Evolutionary conservation across 2,888 invertebrate species (phyloP).

Genomic region (Drosophila helvetica): DNA sequence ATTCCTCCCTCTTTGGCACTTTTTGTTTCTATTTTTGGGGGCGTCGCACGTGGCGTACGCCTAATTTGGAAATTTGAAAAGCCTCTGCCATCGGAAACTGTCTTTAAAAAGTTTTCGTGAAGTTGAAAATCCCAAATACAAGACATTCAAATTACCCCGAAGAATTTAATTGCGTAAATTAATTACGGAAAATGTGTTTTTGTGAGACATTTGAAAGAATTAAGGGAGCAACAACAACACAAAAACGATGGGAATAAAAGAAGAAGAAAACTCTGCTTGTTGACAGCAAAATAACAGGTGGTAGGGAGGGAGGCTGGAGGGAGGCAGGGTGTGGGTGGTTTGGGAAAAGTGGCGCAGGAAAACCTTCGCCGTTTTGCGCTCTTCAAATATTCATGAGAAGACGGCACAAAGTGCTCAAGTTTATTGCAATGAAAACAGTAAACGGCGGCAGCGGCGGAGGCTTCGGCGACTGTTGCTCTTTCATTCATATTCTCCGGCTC

Average conservation of each 20-base stretch:
- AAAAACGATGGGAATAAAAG: slow-evolving; percentile 22
- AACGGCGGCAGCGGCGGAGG: slow-evolving; percentile 44
- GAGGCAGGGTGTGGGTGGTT: not conserved
- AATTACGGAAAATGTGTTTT: slow-evolving; percentile 66
- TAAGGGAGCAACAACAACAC: slow-evolving; percentile 30
- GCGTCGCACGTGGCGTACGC: not conserved
- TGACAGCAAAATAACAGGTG: slow-evolving; percentile 39
- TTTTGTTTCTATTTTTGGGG: not conserved
- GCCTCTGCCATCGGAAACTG: not conserved
- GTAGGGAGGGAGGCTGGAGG: not conserved
- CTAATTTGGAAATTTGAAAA: not conserved
- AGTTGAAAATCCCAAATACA: slow-evolving; percentile 5
- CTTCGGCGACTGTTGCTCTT: slow-evolving; percentile 30
- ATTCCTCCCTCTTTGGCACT: not conserved
- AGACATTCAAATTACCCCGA: slow-evolving; percentile 17
- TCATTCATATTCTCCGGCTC: not conserved
- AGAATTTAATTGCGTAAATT: slow-evolving; percentile 50
- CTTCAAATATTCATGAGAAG: slow-evolving; percentile 76
- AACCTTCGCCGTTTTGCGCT: slow-evolving; percentile 62
- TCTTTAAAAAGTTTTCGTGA: not conserved
- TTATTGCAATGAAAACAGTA: slow-evolving; percentile 72
- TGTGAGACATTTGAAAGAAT: slow-evolving; percentile 51
- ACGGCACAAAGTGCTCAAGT: slow-evolving; percentile 74
- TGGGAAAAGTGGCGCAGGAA: slow-evolving; percentile 8
- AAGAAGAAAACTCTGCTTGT: slow-evolving; percentile 29